Evolutionary conservation across 2,888 invertebrate genomes (phyloP), one percentile per base, ranked within the genome.

Genomic region (Sarcophaga caerulescens): DNA sequence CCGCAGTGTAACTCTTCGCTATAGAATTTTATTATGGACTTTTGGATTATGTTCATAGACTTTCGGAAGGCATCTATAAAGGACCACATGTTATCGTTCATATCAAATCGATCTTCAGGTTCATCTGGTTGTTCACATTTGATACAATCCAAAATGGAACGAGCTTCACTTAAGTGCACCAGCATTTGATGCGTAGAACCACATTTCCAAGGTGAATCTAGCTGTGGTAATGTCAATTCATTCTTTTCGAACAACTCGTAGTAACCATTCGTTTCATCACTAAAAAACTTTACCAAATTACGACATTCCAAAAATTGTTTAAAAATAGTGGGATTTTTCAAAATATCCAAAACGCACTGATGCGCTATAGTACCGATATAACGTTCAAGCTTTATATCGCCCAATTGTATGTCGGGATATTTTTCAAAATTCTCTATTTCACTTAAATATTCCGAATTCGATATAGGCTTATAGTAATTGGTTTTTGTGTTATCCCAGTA

Each of bases 161-260:
- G 85, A 21, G 82, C 82, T 14, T 68, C 52, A 19, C 4, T 17
- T 35, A 85, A 76, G 44, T 68, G 45, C 1, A 73, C 60, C 12
- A 85, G 80, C 85, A 85, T 82, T 52, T 70, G 66, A 35, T 76
- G 76, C 5, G 85, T 79, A 0, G 85, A 82, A 12, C 85, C 85
- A 25, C 57, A 70, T 73, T 68, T 75, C 85, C 82, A 85, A 12
- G 85, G 85, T n/a, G 85, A 85, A 82, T 85, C 85, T 44, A 76
- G 10, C 68, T 68, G 75, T 0, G 85, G 85, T 14, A 85, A 62
- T 21, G 12, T 25, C 3, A 82, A 57, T 0, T 76, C 57, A 21
- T 82, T 62, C 23, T 10, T 11, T 19, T 65, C 59, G 71, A 85
- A 80, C n/a, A 82, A 60, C 12, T 79, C 60, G 14, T 71, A 25